Base-by-base conservation (phyloP, 1,140 invertebrate genomes). In the Stenopsyche tienmushanensis region DNA sequence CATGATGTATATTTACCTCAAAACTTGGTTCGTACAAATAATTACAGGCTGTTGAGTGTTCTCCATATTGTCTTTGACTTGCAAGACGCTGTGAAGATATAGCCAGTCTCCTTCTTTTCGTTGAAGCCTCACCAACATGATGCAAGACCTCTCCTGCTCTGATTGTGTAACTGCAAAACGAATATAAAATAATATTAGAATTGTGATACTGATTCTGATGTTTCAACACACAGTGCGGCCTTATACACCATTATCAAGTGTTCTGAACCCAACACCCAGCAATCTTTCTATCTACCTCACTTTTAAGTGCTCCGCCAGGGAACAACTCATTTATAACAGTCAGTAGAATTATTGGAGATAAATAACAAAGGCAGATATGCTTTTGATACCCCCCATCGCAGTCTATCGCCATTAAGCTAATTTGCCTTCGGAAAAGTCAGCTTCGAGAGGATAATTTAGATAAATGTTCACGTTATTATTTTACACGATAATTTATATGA, bases 21-120 rank as follows among this genome's bases (percentile, higher is more conserved):
- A 84, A 62, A 97, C 92, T 85, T 99, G 96, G 80, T 98, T 98
- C 49, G 96, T 97, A 81, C 93, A 97, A 9, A 98, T 92, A 57
- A 98, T 97, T 67, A 97, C 90, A 3, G 96, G 94, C 73, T 96
- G 90, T 73, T 96, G 93, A 68, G 87, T 91, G 73, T 87, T 91
- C 73, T 92, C 91, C 64, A 89, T 86, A 71, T 90, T 90, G 72
- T 97, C 93, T 75, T 95, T 94, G 25, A 96, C 92, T 79, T 96
- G 93, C 24, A 97, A 83, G 10, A 97, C 94, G 50, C 91, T 91
- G 73, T 97, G 94, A n/a, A 97, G 89, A 95, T 96, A 98, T 21
- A 97, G 85, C 87, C 93, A 96, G 70, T 91, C 86, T 0, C 93
- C 92, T 0, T 86, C 85, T 23, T 90, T 82, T 49, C 88, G 86